Base-by-base conservation (phyloP, 2,113 vertebrate species). In the Dunckerocampus dactyliophorus region DNA sequence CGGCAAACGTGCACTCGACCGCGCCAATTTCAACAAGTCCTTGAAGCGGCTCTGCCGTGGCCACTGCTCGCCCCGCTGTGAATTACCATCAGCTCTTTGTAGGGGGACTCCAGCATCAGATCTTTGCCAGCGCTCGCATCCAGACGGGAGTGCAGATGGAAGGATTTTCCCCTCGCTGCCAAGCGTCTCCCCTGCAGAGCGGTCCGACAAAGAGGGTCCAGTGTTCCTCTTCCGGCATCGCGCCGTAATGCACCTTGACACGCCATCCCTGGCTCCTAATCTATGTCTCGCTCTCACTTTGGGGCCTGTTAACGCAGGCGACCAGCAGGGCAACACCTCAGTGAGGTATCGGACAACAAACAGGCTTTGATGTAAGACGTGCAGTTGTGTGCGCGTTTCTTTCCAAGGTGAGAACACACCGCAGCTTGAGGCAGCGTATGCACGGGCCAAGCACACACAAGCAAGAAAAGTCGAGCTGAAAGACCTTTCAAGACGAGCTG, bases 11-110 rank as follows among this genome's bases (percentile, higher is more conserved):
- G 51, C 47, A 67, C 75, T 81, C 78, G 37, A 62, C 65, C 17
- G 17, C 13, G 78, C 79, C 87, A 83, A 75, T 83, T 88, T 84
- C 82, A 88, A 84, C 82, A 89, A 74, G 58, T 77, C 47, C 59
- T 42, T 24, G 53, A 70, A n/a, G 13, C 58, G 31, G 71, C 75
- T 64, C 65, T 68, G 48, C 61, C 69, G 66, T 56, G 47, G 15
- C 59, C 57, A 20, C 60, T 2, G 66, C 52, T 20, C 7, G 21
- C 62, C 67, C 63, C n/a, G 77, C 77, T 72, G 81, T 22, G 74
- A 71, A 47, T 67, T 70, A 78, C 83, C 73, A 76, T 82, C 76
- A 71, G 77, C 57, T 82, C 74, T 82, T 86, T 78, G 80, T 84
- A 56, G 64, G 62, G 59, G 63, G 62, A 58, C 53, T 28, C 58